A percentile compares a stretch with the other conserved stretches of the same genome.
These are phyloP conservation scores for Botia almorhae DNA, from an alignment of 2,797 vertebrate genomes.

Conservation along the genomic window DNA sequence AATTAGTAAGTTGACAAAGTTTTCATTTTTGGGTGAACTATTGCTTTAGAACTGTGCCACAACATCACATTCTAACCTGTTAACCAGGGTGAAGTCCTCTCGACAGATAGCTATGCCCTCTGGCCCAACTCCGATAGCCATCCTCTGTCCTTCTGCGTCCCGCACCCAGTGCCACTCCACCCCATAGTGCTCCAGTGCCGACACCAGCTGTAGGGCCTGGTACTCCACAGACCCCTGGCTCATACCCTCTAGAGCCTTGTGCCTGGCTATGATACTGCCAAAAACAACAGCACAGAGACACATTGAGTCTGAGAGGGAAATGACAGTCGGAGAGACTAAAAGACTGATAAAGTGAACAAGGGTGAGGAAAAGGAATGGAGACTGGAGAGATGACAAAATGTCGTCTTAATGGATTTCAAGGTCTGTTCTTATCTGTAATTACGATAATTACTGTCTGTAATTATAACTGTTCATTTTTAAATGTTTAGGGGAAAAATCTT, in stretches of 20 bases:
- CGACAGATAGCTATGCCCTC: slow-evolving; percentile 94
- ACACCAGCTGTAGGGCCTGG: slow-evolving; percentile 91
- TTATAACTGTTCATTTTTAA: too few species aligned
- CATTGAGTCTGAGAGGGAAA: not conserved
- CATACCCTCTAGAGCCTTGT: slow-evolving; percentile 88
- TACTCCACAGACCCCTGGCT: slow-evolving; percentile 91
- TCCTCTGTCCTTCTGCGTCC: slow-evolving; percentile 86
- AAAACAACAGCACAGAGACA: not conserved
- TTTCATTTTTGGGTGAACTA: too few species aligned
- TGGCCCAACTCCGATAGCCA: slow-evolving; percentile 92
- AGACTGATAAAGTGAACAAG: slow-evolving; percentile 86
- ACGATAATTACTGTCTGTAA: too few species aligned
- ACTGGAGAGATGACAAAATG: too few species aligned
- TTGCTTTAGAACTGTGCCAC: not conserved
- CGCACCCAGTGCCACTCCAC: slow-evolving; percentile 97
- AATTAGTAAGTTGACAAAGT: too few species aligned
- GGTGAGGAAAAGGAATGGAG: slow-evolving; percentile 70
- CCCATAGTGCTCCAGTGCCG: slow-evolving; percentile 92
- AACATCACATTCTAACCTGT: slow-evolving; percentile 79
- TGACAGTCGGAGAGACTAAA: not conserved
- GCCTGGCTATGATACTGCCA: slow-evolving; percentile 87
- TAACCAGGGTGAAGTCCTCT: slow-evolving; percentile 91
- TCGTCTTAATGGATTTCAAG: too few species aligned
- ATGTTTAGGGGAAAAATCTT: too few species aligned
- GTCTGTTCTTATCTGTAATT: too few species aligned